Evolutionary conservation across 2,888 invertebrate species (phyloP).

Genomic region (Leucoma salicis): DNA sequence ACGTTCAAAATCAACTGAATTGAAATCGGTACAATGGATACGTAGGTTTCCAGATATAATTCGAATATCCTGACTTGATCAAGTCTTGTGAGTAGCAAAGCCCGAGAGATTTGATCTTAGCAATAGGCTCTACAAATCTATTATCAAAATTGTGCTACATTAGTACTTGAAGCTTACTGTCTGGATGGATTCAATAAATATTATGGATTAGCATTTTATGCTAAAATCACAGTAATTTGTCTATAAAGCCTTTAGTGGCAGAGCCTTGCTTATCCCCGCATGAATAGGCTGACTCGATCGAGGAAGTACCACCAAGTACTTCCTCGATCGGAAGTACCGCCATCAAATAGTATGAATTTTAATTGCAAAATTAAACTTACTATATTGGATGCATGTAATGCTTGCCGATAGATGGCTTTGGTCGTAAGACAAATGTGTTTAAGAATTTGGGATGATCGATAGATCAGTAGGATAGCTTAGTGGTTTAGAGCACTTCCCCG

Average conservation of each 20-base stretch:
- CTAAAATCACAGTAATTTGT: not conserved
- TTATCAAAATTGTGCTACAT: slow-evolving; percentile 30
- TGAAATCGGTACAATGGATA: not conserved
- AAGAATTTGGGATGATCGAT: no score
- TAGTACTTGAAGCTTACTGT: slow-evolving; percentile 8
- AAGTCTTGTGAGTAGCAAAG: slow-evolving; percentile 22
- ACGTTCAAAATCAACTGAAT: not conserved
- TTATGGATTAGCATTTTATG: slow-evolving; percentile 1
- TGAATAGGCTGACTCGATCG: no score
- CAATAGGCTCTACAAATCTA: slow-evolving; percentile 26
- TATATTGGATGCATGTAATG: no score
- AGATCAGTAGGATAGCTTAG: no score
- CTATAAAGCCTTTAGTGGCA: not conserved
- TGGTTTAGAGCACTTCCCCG: no score
- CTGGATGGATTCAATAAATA: slow-evolving; percentile 16
- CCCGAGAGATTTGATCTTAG: slow-evolving; percentile 30
- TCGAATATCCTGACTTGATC: slow-evolving; percentile 20
- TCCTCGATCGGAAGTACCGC: no score
- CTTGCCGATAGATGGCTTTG: no score
- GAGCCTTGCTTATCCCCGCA: no score
- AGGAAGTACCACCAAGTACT: no score
- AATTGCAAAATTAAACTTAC: no score
- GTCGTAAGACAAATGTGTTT: no score
- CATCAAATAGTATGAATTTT: no score
- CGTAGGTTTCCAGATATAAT: slow-evolving; percentile 14